Evolutionary conservation across 1,140 invertebrate genomes (phyloP).

Genomic region (Sitobion miscanthi): DNA sequence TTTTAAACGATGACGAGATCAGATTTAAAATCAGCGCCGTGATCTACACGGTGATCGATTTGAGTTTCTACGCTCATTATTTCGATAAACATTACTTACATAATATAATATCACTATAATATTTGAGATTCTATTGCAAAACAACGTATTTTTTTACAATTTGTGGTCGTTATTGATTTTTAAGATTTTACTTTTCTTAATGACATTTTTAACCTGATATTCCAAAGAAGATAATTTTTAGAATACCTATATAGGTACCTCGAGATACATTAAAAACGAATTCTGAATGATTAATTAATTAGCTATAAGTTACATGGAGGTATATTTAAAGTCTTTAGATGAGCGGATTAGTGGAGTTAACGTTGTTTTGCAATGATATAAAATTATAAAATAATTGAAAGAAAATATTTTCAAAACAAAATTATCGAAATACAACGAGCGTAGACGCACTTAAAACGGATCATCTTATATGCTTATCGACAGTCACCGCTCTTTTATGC

Average conservation of each 20-base stretch:
- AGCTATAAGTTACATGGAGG: not conserved
- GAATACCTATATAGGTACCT: not conserved
- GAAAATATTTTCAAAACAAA: not conserved
- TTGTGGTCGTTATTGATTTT: not conserved
- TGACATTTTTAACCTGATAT: not conserved
- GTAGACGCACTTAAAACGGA: not conserved
- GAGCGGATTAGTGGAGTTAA: not conserved
- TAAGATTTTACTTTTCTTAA: not conserved
- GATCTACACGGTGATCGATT: not conserved
- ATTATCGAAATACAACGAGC: not conserved
- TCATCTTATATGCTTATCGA: not conserved
- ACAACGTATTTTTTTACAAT: not conserved
- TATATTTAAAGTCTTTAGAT: not conserved
- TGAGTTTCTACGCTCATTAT: not conserved
- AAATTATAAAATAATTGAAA: not conserved
- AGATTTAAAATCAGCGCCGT: not conserved
- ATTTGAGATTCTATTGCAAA: not conserved
- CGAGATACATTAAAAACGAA: not conserved
- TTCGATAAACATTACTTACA: not conserved
- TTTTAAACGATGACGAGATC: not conserved
- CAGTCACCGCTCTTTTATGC: too few relatives aligned
- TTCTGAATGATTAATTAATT: not conserved
- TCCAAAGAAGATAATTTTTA: not conserved
- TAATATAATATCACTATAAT: not conserved
- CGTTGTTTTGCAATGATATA: not conserved